A percentile compares a stretch with the other conserved stretches of the same genome.
Conservation (phyloP, 1,140 invertebrate genomes). For the Calephelis virginiensis region DNA sequence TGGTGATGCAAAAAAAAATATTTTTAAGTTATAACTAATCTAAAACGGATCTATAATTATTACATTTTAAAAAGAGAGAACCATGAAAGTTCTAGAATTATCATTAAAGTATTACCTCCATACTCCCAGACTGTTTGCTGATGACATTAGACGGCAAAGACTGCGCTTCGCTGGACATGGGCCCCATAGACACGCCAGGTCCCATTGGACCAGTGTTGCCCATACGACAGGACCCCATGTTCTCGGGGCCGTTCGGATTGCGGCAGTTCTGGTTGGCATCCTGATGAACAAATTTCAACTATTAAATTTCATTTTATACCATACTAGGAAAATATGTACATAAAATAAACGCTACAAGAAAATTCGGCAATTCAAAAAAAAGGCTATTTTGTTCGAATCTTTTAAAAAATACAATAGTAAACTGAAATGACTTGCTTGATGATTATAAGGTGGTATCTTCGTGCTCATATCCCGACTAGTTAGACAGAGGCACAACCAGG, state of each 20-base stretch:
- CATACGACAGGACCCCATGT: conserved; percentile 65
- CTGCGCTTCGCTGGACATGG: conserved; percentile 81
- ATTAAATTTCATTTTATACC: not conserved
- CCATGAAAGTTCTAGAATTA: not conserved
- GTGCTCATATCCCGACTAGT: too few species aligned
- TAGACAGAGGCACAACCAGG: too few species aligned
- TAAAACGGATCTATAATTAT: too few species aligned
- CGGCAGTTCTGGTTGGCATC: conserved; percentile 69
- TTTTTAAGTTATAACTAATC: too few species aligned
- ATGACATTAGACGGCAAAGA: conserved; percentile 88
- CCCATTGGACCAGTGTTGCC: conserved; percentile 62
- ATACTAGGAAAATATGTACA: not conserved
- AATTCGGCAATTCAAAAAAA: too few species aligned
- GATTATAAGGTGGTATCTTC: too few species aligned
- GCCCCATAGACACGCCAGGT: conserved; percentile 62
- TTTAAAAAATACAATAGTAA: too few species aligned
- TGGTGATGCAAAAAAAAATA: too few species aligned
- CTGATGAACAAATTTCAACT: conserved; percentile 31
- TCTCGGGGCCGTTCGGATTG: conserved; percentile 62
- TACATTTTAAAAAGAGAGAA: too few species aligned
- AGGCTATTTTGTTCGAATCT: too few species aligned
- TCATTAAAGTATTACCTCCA: conserved; percentile 78
- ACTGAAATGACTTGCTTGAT: too few species aligned
- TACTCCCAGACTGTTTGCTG: conserved; percentile 88
- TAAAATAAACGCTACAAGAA: not conserved